phyloP scores from a whole-genome alignment of 2,113 vertebrate species.

The Otis tarda region DNA sequence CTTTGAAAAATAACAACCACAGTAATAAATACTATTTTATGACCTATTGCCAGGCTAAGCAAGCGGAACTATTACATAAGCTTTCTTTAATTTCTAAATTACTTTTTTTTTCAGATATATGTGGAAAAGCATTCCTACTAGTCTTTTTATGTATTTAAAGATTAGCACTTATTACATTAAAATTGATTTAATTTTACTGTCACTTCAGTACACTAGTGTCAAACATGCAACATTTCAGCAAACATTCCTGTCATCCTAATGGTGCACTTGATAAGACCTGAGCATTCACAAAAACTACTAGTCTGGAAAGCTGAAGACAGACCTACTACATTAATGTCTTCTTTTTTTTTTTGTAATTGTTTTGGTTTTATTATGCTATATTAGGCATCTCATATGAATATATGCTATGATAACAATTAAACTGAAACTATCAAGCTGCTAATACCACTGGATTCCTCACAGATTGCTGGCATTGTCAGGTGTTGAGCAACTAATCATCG shows the following conservation, averaged over 20 bases:
- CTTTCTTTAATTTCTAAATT: conserved; percentile 11
- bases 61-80: neutral
- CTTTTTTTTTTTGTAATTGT: conserved; percentile 13
- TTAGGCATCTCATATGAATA: neutral
- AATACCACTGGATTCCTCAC: neutral
- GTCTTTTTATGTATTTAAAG: neutral
- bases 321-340: neutral
- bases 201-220: neutral
- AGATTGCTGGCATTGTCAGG: neutral
- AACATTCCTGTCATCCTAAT: conserved; percentile 1
- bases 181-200: conserved; percentile 43
- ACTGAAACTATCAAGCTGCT: neutral
- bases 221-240: conserved; percentile 37
- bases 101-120: neutral
- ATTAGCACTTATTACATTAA: neutral
- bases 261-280: neutral
- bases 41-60: neutral
- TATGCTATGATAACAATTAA: neutral
- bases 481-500: neutral
- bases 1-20: neutral
- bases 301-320: neutral
- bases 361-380: neutral
- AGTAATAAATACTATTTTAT: conserved; percentile 34
- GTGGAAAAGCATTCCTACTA: neutral
- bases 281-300: neutral